Base-by-base conservation (phyloP, 2,888 invertebrate genomes). In the Agriopis marginaria region DNA sequence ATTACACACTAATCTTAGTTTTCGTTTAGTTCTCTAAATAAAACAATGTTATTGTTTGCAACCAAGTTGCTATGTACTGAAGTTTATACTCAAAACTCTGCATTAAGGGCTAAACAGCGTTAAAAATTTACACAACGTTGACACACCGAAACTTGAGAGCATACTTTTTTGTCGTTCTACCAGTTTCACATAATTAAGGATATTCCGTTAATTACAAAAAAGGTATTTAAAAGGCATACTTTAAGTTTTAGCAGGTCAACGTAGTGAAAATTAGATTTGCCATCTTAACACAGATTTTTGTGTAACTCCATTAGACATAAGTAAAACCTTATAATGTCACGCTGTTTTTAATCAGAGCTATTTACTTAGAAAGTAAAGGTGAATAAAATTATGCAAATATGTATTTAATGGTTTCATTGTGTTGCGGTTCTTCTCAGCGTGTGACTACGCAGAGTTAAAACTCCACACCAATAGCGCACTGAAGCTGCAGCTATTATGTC, bases 41-140 rank as follows among this genome's bases (percentile, higher is more conserved):
- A 79, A 84, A 79, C 77, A 72, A 72, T 75, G 69, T 79, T 75
- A 76, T 83, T 81, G 77, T 84, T 79, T 76, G 89, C 89, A 91
- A 91, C 89, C 72, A 84, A 89, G 89, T 92, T 90, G 89, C 87
- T 78, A 63, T 78, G 81, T 80, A 84, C 85, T 84, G 82, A 85
- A 81, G 68, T 82, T 82, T 77, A 79, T 72, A 77, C 77, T 76
- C 69, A 73, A 78, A 83, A 79, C 78, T 83, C 75, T 84, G 78
- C 82, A 42, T 51, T 78, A 77, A 75, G 70, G 76, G 71, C 32
- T 32, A 5, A 32, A 32, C 32, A 32, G 32, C 32, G 32, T 5
- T 32, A 3, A 32, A 3, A 3, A 5, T 32, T 32, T 5, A 32
- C 32, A 32, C 32, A 32, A 32, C 32, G 32, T 32, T 32, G 32